A percentile compares a stretch with the other conserved stretches of the same genome.
Evolutionary conservation across 2,113 vertebrate genomes (phyloP).

Genomic region (Pitta sordida): DNA sequence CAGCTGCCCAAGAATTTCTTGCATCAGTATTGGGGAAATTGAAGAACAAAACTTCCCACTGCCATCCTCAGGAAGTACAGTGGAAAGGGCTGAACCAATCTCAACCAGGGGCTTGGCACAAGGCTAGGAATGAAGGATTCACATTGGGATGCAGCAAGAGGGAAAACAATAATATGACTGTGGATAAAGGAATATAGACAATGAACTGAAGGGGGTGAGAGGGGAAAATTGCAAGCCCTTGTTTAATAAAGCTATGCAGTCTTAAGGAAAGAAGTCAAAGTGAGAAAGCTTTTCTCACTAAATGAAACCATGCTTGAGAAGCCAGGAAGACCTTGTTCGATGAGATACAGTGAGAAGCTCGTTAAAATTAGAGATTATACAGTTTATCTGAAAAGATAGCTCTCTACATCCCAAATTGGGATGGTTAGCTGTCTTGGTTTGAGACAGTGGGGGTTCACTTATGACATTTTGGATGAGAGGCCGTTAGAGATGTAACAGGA

Average conservation of each 20-base stretch:
- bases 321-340: neutral
- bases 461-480: no score
- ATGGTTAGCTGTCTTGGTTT: no score
- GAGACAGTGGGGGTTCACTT: no score
- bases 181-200: neutral
- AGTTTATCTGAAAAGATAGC: neutral
- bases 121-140: neutral
- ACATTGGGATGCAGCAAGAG: fast-evolving
- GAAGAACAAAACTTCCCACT: fast-evolving
- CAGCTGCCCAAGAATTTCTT: fast-evolving
- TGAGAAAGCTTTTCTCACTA: neutral
- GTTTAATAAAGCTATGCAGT: neutral
- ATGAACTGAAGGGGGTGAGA: neutral
- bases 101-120: fast-evolving
- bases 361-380: neutral
- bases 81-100: neutral
- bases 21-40: fast-evolving
- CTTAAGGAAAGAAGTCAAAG: neutral
- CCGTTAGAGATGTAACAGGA: no score
- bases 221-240: neutral
- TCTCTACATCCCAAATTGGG: neutral
- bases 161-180: neutral
- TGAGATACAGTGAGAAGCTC: neutral
- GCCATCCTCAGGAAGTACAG: fast-evolving
- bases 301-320: neutral